These are phyloP conservation scores for Zaprionus vittiger DNA, from an alignment of 1,140 invertebrate genomes.

Conservation along the genomic window DNA sequence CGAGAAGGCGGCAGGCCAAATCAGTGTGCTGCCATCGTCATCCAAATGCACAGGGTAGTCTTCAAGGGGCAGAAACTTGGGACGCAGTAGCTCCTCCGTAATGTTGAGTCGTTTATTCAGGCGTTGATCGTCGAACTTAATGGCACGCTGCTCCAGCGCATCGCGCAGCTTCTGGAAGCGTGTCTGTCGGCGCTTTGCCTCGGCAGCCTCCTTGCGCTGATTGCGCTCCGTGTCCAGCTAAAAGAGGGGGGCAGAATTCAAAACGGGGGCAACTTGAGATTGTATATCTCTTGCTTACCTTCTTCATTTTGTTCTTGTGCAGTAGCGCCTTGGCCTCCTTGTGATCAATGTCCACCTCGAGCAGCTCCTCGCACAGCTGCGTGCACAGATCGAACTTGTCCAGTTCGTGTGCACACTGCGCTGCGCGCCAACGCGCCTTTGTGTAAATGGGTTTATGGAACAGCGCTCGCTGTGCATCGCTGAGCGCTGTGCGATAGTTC, in stretches of 20 bases:
- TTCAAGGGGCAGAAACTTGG: slow-evolving; percentile 82
- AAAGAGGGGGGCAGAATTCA: background rate
- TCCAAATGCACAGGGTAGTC: slow-evolving; percentile 75
- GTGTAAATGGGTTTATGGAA: slow-evolving; percentile 91
- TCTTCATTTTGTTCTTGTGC: slow-evolving; percentile 86
- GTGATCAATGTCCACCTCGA: slow-evolving; percentile 86
- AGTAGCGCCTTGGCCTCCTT: slow-evolving; percentile 87
- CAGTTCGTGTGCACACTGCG: slow-evolving; percentile 89
- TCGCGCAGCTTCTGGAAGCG: slow-evolving; percentile 84
- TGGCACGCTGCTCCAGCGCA: slow-evolving; percentile 85
- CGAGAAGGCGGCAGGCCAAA: slow-evolving; percentile 93
- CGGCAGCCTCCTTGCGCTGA: slow-evolving; percentile 86
- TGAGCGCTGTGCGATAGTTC: slow-evolving; percentile 91
- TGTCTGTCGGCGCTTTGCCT: slow-evolving; percentile 85
- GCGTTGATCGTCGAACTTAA: slow-evolving; percentile 85
- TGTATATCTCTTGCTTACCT: slow-evolving; percentile 59
- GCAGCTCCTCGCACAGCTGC: slow-evolving; percentile 89
- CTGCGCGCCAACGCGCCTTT: slow-evolving; percentile 92
- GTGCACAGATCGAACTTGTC: slow-evolving; percentile 90
- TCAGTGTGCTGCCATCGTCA: slow-evolving; percentile 85
- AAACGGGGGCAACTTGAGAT: background rate
- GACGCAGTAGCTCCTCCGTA: slow-evolving; percentile 84
- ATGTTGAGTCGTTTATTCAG: slow-evolving; percentile 71
- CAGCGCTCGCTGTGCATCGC: slow-evolving; percentile 91
- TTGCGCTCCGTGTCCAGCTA: slow-evolving; percentile 87